A percentile compares a stretch with the other conserved stretches of the same genome.
These are phyloP conservation scores for Mimumesa dahlbomi DNA, from an alignment of 2,888 invertebrate genomes.

Conservation along the genomic window DNA sequence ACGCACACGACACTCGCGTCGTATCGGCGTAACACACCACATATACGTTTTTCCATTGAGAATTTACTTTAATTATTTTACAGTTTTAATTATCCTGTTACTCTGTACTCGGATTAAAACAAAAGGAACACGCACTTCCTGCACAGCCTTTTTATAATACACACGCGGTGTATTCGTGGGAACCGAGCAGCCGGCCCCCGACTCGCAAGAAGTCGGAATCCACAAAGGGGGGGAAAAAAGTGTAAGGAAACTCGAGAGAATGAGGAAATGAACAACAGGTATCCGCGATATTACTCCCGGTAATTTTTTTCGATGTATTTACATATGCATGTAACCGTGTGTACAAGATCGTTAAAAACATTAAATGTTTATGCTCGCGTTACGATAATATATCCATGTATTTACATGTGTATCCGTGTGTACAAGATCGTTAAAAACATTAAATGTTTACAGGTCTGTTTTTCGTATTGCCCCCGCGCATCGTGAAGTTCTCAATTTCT, in stretches of 20 bases:
- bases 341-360: conserved; percentile 80
- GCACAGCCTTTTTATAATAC: too few relatives aligned
- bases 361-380: conserved; percentile 78
- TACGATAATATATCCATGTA: conserved; percentile 77
- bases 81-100: too few relatives aligned
- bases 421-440: conserved; percentile 79
- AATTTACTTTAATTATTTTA: too few relatives aligned
- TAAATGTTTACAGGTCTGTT: conserved; percentile 76
- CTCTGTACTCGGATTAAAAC: too few relatives aligned
- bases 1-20: too few relatives aligned
- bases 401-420: conserved; percentile 77
- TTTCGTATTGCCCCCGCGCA: conserved; percentile 62
- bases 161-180: too few relatives aligned
- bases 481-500: conserved; percentile 42
- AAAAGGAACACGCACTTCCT: too few relatives aligned
- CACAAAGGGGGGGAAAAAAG: not conserved
- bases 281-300: conserved; percentile 65
- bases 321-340: conserved; percentile 78
- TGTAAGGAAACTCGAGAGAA: conserved; percentile 25
- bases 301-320: conserved; percentile 78
- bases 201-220: too few relatives aligned
- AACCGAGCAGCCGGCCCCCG: too few relatives aligned
- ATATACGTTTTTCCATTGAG: too few relatives aligned
- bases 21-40: too few relatives aligned
- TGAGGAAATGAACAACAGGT: conserved; percentile 47